Conservation (phyloP, 1,140 invertebrate species). For the Drosophila nasuta region DNA sequence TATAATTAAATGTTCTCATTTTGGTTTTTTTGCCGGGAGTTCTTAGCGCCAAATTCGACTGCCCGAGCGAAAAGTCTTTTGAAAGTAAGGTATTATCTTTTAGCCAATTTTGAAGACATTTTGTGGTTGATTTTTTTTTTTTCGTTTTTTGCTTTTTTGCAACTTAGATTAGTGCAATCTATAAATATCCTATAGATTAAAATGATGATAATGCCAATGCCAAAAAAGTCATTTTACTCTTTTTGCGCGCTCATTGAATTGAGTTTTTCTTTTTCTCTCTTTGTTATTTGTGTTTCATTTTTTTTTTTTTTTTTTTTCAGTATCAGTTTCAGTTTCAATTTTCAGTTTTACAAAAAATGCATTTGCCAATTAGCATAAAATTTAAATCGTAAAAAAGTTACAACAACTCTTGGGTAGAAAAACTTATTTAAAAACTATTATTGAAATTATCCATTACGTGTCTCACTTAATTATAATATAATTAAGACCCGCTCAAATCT, state of each 20-base stretch:
- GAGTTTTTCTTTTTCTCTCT: not conserved
- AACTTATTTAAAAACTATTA: conserved; percentile 82
- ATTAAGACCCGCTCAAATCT: conserved; percentile 3
- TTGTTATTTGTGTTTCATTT: not conserved
- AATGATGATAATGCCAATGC: conserved; percentile 26
- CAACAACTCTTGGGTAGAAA: conserved; percentile 76
- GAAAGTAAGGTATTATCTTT: conserved; percentile 61
- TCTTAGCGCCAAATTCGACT: conserved; percentile 47
- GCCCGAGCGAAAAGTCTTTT: conserved; percentile 71
- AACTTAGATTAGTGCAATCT: conserved; percentile 68
- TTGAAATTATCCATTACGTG: conserved; percentile 68
- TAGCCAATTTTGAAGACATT: conserved; percentile 81
- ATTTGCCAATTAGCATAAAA: conserved; percentile 74
- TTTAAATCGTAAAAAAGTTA: conserved; percentile 78
- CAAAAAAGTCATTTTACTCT: conserved; percentile 21
- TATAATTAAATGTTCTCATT: conserved; percentile 12
- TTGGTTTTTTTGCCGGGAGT: conserved; percentile 29
- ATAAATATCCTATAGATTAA: conserved; percentile 14
- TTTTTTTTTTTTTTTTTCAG: not conserved
- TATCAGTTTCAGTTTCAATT: conserved; percentile 29
- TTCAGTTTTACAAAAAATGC: conserved; percentile 61
- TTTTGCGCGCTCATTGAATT: conserved; percentile 15
- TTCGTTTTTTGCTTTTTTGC: conserved; percentile 45
- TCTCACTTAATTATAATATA: conserved; percentile 48
- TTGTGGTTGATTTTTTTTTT: conserved; percentile 61